Base-by-base conservation (phyloP, 2,797 vertebrate species). In the Acanthopagrus latus region DNA sequence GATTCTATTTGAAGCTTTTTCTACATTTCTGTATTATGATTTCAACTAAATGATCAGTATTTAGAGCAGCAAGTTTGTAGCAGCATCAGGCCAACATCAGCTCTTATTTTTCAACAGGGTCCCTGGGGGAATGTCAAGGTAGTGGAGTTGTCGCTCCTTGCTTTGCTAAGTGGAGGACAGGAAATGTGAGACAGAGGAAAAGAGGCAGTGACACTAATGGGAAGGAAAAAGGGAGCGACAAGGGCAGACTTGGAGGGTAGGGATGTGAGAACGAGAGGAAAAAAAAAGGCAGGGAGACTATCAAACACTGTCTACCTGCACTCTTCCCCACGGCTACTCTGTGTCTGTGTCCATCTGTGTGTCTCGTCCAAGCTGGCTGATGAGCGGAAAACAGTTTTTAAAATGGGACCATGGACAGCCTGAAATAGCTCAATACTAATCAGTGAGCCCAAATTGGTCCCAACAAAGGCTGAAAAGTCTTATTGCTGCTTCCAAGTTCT, bases 111-210 rank as follows among this genome's bases (percentile, higher is more conserved):
- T 59, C 57, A 71, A 25, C 48, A 18, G 48, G 29, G n/a, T 9
- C 73, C 78, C 68, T 25, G 62, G 64, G 77, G 83, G 68, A 78
- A 84, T 70, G 79, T 76, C 62, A 66, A 11, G 33, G 29, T 68
- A 70, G 76, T 56, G 51, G 56, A 82, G 74, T 72, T 72, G 78
- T 79, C 47, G 54, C 76, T 77, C 71, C 62, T 91, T 64, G 77
- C 76, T 82, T 57, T 55, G 48, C 70, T 67, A 80, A 85, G 68
- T 71, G 66, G 74, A 38, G 41, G 69, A 71, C 66, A 68, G 66
- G 73, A 76, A 78, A 83, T 69, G 69, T 79, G 74, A 77, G 66
- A 67, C 43, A 21, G 65, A 60, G 38, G 43, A 43, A 57, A 44
- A 64, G 74, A 64, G 59, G 58, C 63, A 65, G 65, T 25, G 68